Evolutionary conservation across 2,888 invertebrate species (phyloP), one percentile per base, ranked within the genome.

Genomic region (Parnassius smintheus): DNA sequence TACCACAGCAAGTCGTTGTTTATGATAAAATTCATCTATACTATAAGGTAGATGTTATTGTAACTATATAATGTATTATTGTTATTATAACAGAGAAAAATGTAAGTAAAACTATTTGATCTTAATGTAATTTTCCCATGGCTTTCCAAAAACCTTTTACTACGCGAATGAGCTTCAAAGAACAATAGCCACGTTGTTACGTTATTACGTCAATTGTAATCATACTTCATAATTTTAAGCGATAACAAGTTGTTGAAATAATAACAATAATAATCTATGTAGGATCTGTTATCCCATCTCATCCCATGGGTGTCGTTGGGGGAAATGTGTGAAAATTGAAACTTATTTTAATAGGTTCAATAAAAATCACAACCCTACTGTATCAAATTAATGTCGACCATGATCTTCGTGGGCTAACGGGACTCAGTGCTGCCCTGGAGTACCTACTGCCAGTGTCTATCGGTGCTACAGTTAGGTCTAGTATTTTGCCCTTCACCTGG

Each of bases 391-490:
- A 68, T 68, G 68, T 60, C 61, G 71, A 68, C 68, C 69, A 68
- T 74, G 76, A 76, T 78, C 72, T 76, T 72, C 68, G 72, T 66
- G 56, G 70, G 18, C 54, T 76, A 78, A 78, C 79, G 78, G 78
- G 61, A 72, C 64, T 58, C 53, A 25, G 60, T 66, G 71, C 68
- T 59, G 65, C 65, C 65, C 64, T 58, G 18, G 50, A 25, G 56
- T 61, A 59, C 59, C 41, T 42, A 54, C 55, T 56, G 42, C 44
- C 49, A 18, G 58, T 35, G 55, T 18, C 62, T 63, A 63, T 56
- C 59, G 55, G 53, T 63, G 63, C 59, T 64, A 64, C 64, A 64
- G 64, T 64, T 64, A 64, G 64, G 52, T 60, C 61, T 56, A 56
- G 60, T 52, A 64, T 56, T 51, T 57, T 52, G 64, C 64, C 64